Conservation (phyloP, 2,888 invertebrate genomes). For the Leptodirus hochenwartii region DNA sequence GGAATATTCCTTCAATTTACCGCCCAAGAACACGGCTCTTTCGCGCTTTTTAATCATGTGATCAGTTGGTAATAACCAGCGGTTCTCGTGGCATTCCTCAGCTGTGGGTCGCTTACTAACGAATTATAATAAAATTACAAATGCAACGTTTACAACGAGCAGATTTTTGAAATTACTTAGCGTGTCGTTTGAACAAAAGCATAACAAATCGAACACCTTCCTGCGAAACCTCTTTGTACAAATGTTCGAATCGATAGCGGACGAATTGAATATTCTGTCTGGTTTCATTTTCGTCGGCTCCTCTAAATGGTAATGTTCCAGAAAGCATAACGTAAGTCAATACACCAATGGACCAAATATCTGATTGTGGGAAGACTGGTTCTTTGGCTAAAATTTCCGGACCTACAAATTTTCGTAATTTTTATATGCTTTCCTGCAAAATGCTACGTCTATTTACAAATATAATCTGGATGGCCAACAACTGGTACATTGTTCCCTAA, state of each 20-base stretch:
- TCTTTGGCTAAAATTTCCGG: conserved; percentile 83
- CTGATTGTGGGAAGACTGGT: conserved; percentile 74
- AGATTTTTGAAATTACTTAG: conserved; percentile 41
- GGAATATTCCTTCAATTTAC: conserved; percentile 67
- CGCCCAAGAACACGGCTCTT: conserved; percentile 68
- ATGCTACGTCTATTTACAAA: conserved; percentile 38
- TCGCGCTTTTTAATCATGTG: conserved; percentile 87
- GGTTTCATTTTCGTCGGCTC: conserved; percentile 64
- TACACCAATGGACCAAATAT: conserved; percentile 92
- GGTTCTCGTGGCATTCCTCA: conserved; percentile 89
- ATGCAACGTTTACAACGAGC: neutral
- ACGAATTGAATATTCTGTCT: conserved; percentile 84
- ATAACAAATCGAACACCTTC: conserved; percentile 88
- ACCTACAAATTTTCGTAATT: conserved; percentile 30
- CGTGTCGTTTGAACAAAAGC: conserved; percentile 86
- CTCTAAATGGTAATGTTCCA: conserved; percentile 82
- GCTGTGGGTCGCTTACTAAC: conserved; percentile 79
- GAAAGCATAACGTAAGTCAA: conserved; percentile 83
- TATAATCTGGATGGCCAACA: conserved; percentile 57
- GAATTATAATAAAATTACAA: conserved; percentile 12
- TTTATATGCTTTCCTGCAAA: too few species aligned
- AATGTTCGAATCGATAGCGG: conserved; percentile 80
- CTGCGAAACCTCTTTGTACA: conserved; percentile 87
- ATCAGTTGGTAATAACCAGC: conserved; percentile 86
- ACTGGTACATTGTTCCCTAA: conserved; percentile 53